Evolutionary conservation across 2,888 invertebrate species (phyloP).

Genomic region (Yponomeuta sedellus): DNA sequence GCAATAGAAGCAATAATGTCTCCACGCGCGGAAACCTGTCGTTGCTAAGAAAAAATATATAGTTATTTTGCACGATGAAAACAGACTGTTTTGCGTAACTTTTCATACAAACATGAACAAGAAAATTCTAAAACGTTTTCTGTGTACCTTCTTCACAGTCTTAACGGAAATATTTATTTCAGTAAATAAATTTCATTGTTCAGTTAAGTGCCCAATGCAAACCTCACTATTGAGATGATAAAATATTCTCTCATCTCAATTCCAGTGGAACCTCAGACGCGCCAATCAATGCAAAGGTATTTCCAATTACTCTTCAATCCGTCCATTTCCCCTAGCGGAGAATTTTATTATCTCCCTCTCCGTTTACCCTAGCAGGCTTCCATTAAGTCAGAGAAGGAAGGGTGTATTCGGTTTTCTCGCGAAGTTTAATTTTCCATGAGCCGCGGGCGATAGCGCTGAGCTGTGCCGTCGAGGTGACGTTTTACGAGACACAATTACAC

Average conservation of each 20-base stretch:
- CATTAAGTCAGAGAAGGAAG: conserved; percentile 7
- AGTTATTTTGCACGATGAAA: too few species aligned
- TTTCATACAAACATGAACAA: too few species aligned
- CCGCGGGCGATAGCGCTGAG: conserved; percentile 12
- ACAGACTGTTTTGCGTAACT: too few species aligned
- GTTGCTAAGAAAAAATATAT: too few species aligned
- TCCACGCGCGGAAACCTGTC: too few species aligned
- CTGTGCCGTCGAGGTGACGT: not conserved
- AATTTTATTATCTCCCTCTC: conserved; percentile 59
- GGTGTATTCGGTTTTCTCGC: conserved; percentile 4
- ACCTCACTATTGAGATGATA: conserved; percentile 33
- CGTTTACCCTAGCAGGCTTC: conserved; percentile 18
- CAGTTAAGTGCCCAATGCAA: not conserved
- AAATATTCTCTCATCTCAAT: conserved; percentile 52
- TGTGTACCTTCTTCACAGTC: too few species aligned
- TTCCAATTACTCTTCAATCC: conserved; percentile 75
- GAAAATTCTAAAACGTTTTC: too few species aligned
- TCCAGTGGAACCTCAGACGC: conserved; percentile 50
- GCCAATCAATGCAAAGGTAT: conserved; percentile 69
- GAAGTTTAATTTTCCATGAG: conserved; percentile 14
- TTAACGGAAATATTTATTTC: not conserved
- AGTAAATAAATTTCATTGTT: not conserved
- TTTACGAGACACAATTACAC: not conserved
- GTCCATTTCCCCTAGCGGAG: conserved; percentile 61
- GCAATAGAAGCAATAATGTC: too few species aligned